phyloP scores from a whole-genome alignment of 1,140 invertebrate species.

The Phymastichus coffea region DNA sequence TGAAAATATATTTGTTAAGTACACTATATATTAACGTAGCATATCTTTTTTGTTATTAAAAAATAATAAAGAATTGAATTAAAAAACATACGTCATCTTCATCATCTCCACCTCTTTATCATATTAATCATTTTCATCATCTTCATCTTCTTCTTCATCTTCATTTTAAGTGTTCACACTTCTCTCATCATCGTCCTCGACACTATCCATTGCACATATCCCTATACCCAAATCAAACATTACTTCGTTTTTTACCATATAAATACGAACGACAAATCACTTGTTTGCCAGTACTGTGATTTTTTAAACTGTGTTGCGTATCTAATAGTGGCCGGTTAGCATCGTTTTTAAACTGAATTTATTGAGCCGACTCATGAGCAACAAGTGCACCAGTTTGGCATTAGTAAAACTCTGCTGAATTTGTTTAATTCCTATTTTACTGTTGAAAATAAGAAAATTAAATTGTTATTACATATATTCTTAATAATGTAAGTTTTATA shows the following conservation, averaged over 20 bases:
- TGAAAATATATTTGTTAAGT: conserved; percentile 7
- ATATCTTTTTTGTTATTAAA: not conserved
- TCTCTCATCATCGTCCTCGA: too few relatives aligned
- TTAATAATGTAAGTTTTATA: not conserved
- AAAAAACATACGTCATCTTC: too few relatives aligned
- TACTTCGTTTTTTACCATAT: too few relatives aligned
- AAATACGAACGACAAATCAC: too few relatives aligned
- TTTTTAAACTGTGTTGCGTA: conserved; percentile 21
- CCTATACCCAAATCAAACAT: too few relatives aligned
- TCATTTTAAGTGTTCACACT: too few relatives aligned
- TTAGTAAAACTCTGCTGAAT: conserved; percentile 8
- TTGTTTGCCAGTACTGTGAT: conserved; percentile 8
- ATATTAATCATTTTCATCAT: not conserved
- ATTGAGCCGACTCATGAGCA: conserved; percentile 14
- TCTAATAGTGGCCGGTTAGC: conserved; percentile 16
- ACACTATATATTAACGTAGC: conserved; percentile 3
- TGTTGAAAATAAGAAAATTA: conserved; percentile 15
- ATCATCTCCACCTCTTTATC: too few relatives aligned
- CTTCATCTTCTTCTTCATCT: not conserved
- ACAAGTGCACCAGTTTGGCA: conserved; percentile 11
- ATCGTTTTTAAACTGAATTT: conserved; percentile 10
- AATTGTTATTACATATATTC: too few relatives aligned
- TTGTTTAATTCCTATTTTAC: not conserved
- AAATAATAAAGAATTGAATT: not conserved
- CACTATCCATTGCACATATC: too few relatives aligned